A percentile compares a stretch with the other conserved stretches of the same genome.
These are phyloP conservation scores for Cricetomys ansorgei DNA, from an alignment of 2,113 vertebrate species.

Conservation along the genomic window DNA sequence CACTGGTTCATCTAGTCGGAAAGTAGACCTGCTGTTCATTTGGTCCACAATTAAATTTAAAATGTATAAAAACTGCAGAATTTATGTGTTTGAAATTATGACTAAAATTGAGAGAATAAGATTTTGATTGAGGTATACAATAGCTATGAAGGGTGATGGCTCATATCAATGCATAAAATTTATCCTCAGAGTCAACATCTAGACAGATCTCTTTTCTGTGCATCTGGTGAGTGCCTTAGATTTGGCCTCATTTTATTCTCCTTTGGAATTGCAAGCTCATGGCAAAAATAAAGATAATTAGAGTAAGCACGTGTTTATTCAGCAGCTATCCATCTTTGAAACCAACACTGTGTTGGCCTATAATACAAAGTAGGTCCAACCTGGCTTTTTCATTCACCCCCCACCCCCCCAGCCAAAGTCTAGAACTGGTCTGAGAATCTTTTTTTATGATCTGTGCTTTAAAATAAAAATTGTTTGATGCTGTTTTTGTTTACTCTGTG, in stretches of 20 bases:
- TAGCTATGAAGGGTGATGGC: not conserved
- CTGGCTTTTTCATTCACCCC: conserved; percentile 40
- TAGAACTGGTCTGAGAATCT: not conserved
- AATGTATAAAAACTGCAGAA: not conserved
- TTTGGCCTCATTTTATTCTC: not conserved
- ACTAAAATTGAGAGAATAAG: not conserved
- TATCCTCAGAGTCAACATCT: not conserved
- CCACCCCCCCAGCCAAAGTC: conserved; percentile 27
- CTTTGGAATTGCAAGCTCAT: not conserved
- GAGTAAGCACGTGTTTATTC: conserved; percentile 33
- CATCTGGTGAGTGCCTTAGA: not conserved
- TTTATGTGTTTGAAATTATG: not conserved
- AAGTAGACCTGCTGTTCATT: not conserved
- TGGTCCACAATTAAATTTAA: not conserved
- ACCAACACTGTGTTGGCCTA: not conserved
- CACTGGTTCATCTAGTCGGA: not conserved
- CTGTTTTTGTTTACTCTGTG: not conserved
- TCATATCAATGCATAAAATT: not conserved
- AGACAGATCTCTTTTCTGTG: not conserved
- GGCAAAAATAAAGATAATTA: conserved; percentile 4
- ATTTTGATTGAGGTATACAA: not conserved
- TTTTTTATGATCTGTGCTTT: conserved; percentile 2
- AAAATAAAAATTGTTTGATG: not conserved
- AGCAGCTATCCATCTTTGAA: not conserved
- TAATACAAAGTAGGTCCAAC: not conserved